phyloP scores from a whole-genome alignment of 2,888 invertebrate genomes.

The Pandemis heparana region DNA sequence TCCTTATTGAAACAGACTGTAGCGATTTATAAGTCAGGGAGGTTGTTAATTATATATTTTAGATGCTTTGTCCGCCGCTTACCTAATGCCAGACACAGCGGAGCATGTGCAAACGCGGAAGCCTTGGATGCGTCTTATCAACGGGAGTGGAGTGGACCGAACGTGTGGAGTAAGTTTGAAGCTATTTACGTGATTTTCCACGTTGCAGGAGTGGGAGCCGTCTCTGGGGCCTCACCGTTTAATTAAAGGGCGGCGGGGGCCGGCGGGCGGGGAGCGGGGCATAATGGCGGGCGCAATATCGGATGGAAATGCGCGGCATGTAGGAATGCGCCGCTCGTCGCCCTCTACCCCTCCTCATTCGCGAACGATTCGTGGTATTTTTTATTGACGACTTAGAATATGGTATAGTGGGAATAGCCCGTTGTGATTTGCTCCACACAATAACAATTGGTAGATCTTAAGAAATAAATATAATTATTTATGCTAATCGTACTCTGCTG shows the following conservation, averaged over 20 bases:
- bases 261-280: constrained; percentile 74
- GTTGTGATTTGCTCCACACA: constrained; percentile 56
- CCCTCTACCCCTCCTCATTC: constrained; percentile 73
- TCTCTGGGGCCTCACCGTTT: constrained; percentile 84
- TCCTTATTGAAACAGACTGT: no score
- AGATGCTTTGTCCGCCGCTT: neutral
- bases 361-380: constrained; percentile 84
- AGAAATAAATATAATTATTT: neutral
- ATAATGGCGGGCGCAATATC: constrained; percentile 85
- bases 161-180: constrained; percentile 69
- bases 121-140: constrained; percentile 58
- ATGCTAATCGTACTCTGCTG: no score
- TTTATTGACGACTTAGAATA: constrained; percentile 84
- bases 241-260: constrained; percentile 83
- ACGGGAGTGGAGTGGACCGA: constrained; percentile 58
- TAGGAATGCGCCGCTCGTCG: constrained; percentile 84
- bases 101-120: constrained; percentile 47
- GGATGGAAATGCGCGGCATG: constrained; percentile 86
- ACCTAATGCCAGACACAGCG: constrained; percentile 2
- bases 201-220: constrained; percentile 77
- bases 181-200: constrained; percentile 83
- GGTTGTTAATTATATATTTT: neutral
- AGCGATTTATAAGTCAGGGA: neutral
- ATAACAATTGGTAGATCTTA: neutral
- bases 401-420: constrained; percentile 70